These are phyloP conservation scores for Himantopus leucocephalus DNA, from an alignment of 2,113 vertebrate species.

Conservation along the genomic window DNA sequence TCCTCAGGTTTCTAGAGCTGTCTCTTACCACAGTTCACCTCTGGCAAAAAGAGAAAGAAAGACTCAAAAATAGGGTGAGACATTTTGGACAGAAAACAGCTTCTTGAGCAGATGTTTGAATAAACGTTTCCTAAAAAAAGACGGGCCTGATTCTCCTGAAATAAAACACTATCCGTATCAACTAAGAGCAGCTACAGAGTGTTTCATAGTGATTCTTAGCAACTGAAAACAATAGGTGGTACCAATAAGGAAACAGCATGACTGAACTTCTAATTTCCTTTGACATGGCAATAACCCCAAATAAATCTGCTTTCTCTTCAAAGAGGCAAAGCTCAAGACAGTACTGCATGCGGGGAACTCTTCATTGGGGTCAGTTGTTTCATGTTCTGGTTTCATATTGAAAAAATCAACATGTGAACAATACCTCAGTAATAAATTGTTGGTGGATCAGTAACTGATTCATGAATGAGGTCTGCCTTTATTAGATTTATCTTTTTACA, in stretches of 20 bases:
- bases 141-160: background rate
- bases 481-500: background rate
- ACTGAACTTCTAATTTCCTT: slow-evolving; percentile 26
- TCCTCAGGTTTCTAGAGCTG: background rate
- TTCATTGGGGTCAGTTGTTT: background rate
- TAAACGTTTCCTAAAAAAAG: background rate
- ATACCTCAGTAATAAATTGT: background rate
- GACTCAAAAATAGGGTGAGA: background rate
- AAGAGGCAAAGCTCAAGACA: background rate
- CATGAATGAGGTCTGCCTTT: background rate
- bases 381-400: background rate
- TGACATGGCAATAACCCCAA: slow-evolving; percentile 17
- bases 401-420: background rate
- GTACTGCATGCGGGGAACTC: background rate
- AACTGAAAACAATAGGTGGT: slow-evolving; percentile 14
- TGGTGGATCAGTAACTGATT: background rate
- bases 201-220: background rate
- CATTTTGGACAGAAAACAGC: background rate
- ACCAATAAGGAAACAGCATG: background rate
- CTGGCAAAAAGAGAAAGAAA: background rate
- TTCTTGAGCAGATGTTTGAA: slow-evolving; percentile 29
- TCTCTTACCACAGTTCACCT: background rate
- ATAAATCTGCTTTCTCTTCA: slow-evolving; percentile 7
- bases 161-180: background rate
- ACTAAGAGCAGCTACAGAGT: background rate